Conservation (phyloP, 2,113 vertebrate genomes). For the Burhinus oedicnemus region DNA sequence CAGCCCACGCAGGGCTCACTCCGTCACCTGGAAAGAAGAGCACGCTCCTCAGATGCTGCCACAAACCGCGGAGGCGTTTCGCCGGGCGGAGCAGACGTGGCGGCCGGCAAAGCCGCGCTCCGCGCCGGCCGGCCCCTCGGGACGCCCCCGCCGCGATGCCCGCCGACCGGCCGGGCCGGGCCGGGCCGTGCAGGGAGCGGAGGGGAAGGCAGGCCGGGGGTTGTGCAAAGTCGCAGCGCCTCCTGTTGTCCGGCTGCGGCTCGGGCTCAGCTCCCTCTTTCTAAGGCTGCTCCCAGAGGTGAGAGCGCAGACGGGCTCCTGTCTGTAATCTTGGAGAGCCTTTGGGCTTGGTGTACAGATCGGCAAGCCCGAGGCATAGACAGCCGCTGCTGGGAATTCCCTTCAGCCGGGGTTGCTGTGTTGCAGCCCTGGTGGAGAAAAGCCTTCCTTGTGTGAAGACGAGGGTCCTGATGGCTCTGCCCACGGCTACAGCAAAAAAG, state of each 20-base stretch:
- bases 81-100: not conserved
- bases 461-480: not conserved
- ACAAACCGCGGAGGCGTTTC: not conserved
- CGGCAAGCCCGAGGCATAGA: not conserved
- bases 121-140: not conserved
- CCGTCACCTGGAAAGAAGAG: not conserved
- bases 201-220: not conserved
- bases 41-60: not conserved
- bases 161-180: not conserved
- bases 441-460: not conserved
- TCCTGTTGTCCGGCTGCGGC: conserved; percentile 52
- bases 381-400: not conserved
- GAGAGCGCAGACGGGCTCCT: not conserved
- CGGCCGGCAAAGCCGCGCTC: not conserved
- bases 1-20: not conserved
- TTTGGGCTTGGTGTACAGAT: not conserved
- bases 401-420: not conserved
- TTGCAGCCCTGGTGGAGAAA: not conserved
- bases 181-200: not conserved
- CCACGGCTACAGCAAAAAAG: not conserved
- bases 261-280: not conserved
- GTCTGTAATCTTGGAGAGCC: not conserved
- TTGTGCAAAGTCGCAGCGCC: conserved; percentile 68
- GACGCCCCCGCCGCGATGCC: not conserved
- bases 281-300: not conserved